Evolutionary conservation across 1,140 invertebrate species (phyloP).

Genomic region (Octopus bimaculoides): DNA sequence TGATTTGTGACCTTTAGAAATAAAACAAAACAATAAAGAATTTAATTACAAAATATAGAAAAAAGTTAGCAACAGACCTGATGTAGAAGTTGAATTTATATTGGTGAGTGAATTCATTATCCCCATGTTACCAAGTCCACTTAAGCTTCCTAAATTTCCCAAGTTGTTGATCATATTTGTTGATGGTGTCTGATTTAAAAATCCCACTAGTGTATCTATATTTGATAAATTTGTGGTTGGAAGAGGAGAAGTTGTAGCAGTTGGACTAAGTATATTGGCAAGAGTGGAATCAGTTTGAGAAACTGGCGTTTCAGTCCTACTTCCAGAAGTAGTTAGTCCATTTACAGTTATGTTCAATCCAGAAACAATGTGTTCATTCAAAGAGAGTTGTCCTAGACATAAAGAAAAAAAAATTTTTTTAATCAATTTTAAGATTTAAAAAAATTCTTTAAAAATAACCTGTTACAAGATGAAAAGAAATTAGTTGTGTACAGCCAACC

Average conservation of each 20-base stretch:
- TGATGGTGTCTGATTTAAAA: slow-evolving; percentile 26
- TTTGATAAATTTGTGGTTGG: slow-evolving; percentile 28
- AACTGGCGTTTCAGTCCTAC: slow-evolving; percentile 22
- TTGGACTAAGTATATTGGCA: slow-evolving; percentile 16
- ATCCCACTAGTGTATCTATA: slow-evolving; percentile 31
- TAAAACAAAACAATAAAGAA: not conserved
- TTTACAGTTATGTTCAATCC: slow-evolving; percentile 36
- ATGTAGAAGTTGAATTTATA: slow-evolving; percentile 12
- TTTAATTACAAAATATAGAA: too few species aligned
- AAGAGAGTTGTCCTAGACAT: slow-evolving; percentile 40
- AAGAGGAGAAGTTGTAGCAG: slow-evolving; percentile 25
- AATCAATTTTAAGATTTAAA: too few species aligned
- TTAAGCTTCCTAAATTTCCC: slow-evolving; percentile 17
- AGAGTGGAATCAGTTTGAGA: slow-evolving; percentile 22
- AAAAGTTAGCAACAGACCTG: slow-evolving; percentile 7
- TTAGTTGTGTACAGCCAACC: too few species aligned
- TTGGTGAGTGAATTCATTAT: slow-evolving; percentile 19
- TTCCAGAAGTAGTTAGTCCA: slow-evolving; percentile 26
- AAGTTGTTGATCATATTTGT: slow-evolving; percentile 19
- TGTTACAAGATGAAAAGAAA: too few species aligned
- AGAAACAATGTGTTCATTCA: slow-evolving; percentile 45
- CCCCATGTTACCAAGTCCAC: slow-evolving; percentile 19
- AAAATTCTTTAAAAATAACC: too few species aligned
- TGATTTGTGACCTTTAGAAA: not conserved
- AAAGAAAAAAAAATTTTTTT: not conserved